Evolutionary conservation across 1,140 invertebrate species (phyloP).

Genomic region (Hyphantria cunea): DNA sequence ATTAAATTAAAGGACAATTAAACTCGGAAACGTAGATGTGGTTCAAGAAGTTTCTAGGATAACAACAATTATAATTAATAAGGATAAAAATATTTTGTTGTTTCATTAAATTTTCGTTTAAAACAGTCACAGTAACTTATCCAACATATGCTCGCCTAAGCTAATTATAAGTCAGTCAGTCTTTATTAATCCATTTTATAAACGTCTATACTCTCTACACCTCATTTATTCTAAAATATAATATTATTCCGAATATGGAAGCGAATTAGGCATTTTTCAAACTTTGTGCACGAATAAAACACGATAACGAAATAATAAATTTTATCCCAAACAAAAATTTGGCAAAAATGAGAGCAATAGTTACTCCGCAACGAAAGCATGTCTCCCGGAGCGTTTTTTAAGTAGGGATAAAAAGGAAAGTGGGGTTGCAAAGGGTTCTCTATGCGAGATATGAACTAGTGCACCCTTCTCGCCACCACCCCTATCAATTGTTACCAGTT

Average conservation of each 20-base stretch:
- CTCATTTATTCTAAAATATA: background rate
- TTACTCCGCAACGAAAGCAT: slow-evolving; percentile 59
- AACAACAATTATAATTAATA: no score
- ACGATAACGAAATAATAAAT: slow-evolving; percentile 31
- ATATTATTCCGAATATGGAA: background rate
- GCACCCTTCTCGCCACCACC: slow-evolving; percentile 53
- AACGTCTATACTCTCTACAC: no score
- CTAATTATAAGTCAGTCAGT: no score
- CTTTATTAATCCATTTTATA: background rate
- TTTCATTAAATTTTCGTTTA: no score
- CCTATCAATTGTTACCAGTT: slow-evolving; percentile 74
- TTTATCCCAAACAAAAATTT: slow-evolving; percentile 61
- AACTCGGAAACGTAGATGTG: no score
- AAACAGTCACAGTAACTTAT: no score
- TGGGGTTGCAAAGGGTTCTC: slow-evolving; percentile 64
- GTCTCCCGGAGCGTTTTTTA: slow-evolving; percentile 69
- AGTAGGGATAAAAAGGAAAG: slow-evolving; percentile 71
- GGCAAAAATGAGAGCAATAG: slow-evolving; percentile 67
- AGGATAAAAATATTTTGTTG: no score
- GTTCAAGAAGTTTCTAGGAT: no score
- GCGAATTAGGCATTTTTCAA: background rate
- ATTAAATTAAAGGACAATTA: no score
- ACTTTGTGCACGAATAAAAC: slow-evolving; percentile 6
- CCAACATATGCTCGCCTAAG: no score
- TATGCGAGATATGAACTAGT: slow-evolving; percentile 60